phyloP scores from a whole-genome alignment of 1,140 invertebrate species.

The Drosophila ohnishii region DNA sequence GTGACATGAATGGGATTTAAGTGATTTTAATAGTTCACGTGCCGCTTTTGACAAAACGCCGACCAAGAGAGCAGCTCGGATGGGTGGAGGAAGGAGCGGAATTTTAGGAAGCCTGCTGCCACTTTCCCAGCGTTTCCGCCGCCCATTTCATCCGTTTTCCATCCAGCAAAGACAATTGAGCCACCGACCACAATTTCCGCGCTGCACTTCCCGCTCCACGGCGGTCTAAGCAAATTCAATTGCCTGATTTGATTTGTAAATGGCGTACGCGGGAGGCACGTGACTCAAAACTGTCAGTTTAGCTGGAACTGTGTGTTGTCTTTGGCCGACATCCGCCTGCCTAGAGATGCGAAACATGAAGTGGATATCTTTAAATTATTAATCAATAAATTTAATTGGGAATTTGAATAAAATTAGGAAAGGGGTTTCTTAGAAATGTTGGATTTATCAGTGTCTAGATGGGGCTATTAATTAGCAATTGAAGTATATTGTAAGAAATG shows the following conservation, averaged over 20 bases:
- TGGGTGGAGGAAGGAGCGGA: not conserved
- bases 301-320: conserved; percentile 16
- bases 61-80: conserved; percentile 23
- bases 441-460: not conserved
- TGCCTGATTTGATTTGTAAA: conserved; percentile 66
- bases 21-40: conserved; percentile 82
- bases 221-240: conserved; percentile 63
- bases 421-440: not conserved
- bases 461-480: not conserved
- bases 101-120: conserved; percentile 42
- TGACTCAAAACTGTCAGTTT: conserved; percentile 74
- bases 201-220: conserved; percentile 22
- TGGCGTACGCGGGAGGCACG: conserved; percentile 53
- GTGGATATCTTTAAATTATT: not conserved
- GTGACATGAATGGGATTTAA: conserved; percentile 79
- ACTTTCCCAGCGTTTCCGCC: conserved; percentile 47
- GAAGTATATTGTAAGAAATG: not conserved
- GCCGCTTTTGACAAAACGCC: conserved; percentile 75
- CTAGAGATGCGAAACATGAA: conserved; percentile 14
- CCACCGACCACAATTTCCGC: conserved; percentile 58
- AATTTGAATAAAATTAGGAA: not conserved
- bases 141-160: conserved; percentile 20
- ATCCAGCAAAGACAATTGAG: conserved; percentile 46
- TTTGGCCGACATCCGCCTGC: not conserved
- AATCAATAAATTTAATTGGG: not conserved